phyloP scores from a whole-genome alignment of 1,140 invertebrate species.

The Babylonia areolata region DNA sequence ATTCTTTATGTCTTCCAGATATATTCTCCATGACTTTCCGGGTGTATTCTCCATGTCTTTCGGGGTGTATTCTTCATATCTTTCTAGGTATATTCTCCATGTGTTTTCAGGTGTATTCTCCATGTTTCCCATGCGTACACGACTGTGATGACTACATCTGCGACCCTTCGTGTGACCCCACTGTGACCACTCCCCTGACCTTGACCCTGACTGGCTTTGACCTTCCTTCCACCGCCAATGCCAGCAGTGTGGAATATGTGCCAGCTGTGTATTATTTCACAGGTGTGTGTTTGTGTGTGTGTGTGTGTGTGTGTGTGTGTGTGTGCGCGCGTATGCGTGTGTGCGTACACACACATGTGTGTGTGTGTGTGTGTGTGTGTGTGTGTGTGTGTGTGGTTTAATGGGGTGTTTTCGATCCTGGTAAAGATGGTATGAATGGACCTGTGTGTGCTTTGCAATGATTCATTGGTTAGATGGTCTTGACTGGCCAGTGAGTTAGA shows the following conservation, averaged over 20 bases:
- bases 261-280: conserved; percentile 37
- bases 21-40: too few species aligned
- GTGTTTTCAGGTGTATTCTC: conserved; percentile 9
- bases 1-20: too few species aligned
- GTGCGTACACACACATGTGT: neutral
- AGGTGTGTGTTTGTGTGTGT: too few species aligned
- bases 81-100: too few species aligned
- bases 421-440: too few species aligned
- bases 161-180: neutral
- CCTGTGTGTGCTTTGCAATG: too few species aligned
- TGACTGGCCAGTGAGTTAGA: too few species aligned
- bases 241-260: neutral
- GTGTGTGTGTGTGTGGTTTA: too few species aligned
- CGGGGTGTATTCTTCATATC: too few species aligned
- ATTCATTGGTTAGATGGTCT: too few species aligned
- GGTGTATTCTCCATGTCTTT: too few species aligned
- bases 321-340: neutral
- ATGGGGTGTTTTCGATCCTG: too few species aligned
- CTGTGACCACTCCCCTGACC: conserved; percentile 1
- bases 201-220: conserved; percentile 25
- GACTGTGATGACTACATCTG: conserved; percentile 27
- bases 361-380: neutral
- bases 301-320: neutral
- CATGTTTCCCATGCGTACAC: conserved; percentile 31
- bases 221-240: neutral